Evolutionary conservation across 2,797 vertebrate genomes (phyloP).

Genomic region (Crax fasciolata): DNA sequence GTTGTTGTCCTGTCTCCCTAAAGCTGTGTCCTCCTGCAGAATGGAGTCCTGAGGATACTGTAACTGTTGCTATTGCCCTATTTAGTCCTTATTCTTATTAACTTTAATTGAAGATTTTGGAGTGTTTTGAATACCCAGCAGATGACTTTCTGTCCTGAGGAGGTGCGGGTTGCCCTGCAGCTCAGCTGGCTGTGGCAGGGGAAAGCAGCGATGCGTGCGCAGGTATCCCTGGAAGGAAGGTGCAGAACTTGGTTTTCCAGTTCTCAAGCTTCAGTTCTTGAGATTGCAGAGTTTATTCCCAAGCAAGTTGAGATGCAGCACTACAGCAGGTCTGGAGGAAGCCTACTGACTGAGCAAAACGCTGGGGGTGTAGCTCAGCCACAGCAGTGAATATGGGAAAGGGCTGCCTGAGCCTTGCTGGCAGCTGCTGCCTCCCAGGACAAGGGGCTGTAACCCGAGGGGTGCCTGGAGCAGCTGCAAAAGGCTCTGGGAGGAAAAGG

Average conservation of each 20-base stretch:
- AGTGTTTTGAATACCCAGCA: neutral
- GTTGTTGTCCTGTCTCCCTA: neutral
- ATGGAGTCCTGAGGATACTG: neutral
- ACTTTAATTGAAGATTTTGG: neutral
- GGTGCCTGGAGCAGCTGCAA: neutral
- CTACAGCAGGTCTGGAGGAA: neutral
- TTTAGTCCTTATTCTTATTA: neutral
- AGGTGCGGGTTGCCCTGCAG: neutral
- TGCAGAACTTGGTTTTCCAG: neutral
- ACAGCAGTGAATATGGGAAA: neutral
- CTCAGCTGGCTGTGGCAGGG: neutral
- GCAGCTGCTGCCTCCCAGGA: neutral
- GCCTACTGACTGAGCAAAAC: neutral
- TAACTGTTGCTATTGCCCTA: neutral
- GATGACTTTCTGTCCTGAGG: neutral
- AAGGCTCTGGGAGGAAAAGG: neutral
- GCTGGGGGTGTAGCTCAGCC: neutral
- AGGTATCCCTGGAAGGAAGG: neutral
- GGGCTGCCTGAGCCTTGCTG: neutral
- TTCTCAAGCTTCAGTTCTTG: neutral
- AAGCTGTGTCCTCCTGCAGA: neutral
- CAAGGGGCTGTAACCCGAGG: neutral
- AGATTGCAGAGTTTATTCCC: neutral
- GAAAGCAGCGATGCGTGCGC: neutral
- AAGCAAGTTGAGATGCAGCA: fast-evolving